Percentiles rank a stretch among this genome's conserved stretches.
Evolutionary conservation across 1,140 invertebrate species (phyloP).

Genomic region (Prorops nasuta): DNA sequence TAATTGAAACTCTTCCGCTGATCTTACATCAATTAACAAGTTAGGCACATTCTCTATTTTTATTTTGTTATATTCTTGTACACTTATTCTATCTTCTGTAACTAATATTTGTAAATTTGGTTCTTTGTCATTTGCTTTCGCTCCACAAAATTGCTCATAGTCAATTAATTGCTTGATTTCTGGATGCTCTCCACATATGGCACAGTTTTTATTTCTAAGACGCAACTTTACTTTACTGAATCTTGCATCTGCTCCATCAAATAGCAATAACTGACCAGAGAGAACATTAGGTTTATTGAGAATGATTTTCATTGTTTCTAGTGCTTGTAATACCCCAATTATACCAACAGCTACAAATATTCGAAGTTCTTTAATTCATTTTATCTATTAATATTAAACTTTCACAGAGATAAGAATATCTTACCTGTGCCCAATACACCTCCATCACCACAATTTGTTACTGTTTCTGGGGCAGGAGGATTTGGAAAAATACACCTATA

Average conservation of each 20-base stretch:
- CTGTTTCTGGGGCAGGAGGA: slow-evolving; percentile 87
- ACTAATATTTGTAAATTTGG: slow-evolving; percentile 41
- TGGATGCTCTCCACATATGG: slow-evolving; percentile 75
- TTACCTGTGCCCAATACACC: slow-evolving; percentile 89
- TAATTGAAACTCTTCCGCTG: slow-evolving; percentile 70
- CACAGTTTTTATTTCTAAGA: slow-evolving; percentile 66
- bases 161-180: slow-evolving; percentile 73
- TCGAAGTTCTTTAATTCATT: neutral
- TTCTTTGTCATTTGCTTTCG: slow-evolving; percentile 78
- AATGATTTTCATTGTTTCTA: slow-evolving; percentile 91
- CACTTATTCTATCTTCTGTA: slow-evolving; percentile 62
- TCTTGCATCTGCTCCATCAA: slow-evolving; percentile 75
- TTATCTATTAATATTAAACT: neutral
- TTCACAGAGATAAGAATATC: slow-evolving; percentile 4
- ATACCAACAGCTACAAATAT: slow-evolving; percentile 75
- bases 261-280: slow-evolving; percentile 75
- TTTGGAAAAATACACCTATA: slow-evolving; percentile 93
- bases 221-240: slow-evolving; percentile 83
- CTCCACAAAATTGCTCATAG: slow-evolving; percentile 85
- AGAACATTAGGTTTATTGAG: slow-evolving; percentile 65
- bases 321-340: slow-evolving; percentile 88
- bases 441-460: slow-evolving; percentile 93
- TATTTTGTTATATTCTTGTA: slow-evolving; percentile 59
- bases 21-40: slow-evolving; percentile 77
- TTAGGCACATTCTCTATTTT: slow-evolving; percentile 46